Evolutionary conservation across 1,140 invertebrate genomes (phyloP), one percentile per base, ranked within the genome.

Genomic region (Eupeodes corollae): DNA sequence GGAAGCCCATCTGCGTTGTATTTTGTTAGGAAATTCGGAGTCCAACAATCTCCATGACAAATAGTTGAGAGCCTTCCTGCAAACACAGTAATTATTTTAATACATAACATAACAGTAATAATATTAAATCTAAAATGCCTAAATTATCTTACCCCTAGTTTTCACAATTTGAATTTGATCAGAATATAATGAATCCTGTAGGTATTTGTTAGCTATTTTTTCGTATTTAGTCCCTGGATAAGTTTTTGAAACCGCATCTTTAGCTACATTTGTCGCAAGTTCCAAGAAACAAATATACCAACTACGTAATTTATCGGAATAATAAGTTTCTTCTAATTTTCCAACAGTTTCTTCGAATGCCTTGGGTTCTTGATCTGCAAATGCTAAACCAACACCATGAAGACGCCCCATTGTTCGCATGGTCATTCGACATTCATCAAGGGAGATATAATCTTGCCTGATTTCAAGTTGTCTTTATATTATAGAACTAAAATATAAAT

Each of bases 21-120:
- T 46, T 73, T 72, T 11, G 76, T 73, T 3, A 86, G 57, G 56
- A 86, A 85, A 59, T 86, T 86, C 33, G 80, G 82, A 0, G 76
- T 75, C 83, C 83, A 86, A 30, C 75, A 77, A 61, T 86, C 84
- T 1, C 84, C 83, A 47, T 85, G 82, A 9, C 73, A 75, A 18
- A 85, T 73, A 0, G 80, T 77, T 30, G 73, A 76, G 32, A 67
- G 31, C 42, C 63, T 58, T 43, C 57, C 51, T 50, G 14, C 12
- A 46, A 33, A 33, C 3, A 21, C 6, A 21, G 18, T 13, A 41
- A 12, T 12, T 16, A 9, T 16, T 41, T n/a, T n/a, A 40, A n/a
- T 26, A 26, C 21, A 8, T 26, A 8, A 26, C 3, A 26, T 26
- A 26, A 26, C 21, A 26, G 10, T 15, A 40, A 10, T 2, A 32